These are phyloP conservation scores for Carposina sasakii DNA, from an alignment of 1,140 invertebrate genomes.

Conservation along the genomic window DNA sequence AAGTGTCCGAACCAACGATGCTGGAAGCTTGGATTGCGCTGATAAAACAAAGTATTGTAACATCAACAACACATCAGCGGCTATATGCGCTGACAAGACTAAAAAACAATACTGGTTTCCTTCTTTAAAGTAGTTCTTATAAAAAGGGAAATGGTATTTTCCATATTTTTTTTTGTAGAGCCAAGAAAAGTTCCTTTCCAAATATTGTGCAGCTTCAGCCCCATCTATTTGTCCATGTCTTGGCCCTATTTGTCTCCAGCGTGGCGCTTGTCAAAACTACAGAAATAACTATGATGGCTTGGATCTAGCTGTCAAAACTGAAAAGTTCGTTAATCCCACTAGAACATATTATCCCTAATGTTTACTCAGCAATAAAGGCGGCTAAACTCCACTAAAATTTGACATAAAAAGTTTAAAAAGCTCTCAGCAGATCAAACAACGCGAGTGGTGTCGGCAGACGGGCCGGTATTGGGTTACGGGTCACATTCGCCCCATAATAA, in stretches of 20 bases:
- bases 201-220: no score
- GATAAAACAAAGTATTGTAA: conserved; percentile 51
- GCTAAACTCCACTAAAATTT: conserved; percentile 64
- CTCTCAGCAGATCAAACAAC: conserved; percentile 71
- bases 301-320: conserved; percentile 25
- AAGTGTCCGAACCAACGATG: conserved; percentile 42
- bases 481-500: conserved; percentile 69
- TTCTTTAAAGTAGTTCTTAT: no score
- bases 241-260: no score
- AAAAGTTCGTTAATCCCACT: conserved; percentile 33
- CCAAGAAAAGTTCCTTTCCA: no score
- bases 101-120: no score
- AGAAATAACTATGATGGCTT: conserved; percentile 24
- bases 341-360: conserved; percentile 50
- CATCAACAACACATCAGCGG: conserved; percentile 56
- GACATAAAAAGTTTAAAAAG: conserved; percentile 72
- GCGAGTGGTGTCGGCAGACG: conserved; percentile 57
- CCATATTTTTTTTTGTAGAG: no score
- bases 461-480: conserved; percentile 58
- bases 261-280: conserved; percentile 20
- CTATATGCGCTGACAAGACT: conserved; percentile 42
- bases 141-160: no score
- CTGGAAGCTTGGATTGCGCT: conserved; percentile 38
- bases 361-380: conserved; percentile 68
- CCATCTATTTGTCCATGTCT: no score